These are phyloP conservation scores for Chitala chitala DNA, from an alignment of 2,113 vertebrate species.

Conservation along the genomic window DNA sequence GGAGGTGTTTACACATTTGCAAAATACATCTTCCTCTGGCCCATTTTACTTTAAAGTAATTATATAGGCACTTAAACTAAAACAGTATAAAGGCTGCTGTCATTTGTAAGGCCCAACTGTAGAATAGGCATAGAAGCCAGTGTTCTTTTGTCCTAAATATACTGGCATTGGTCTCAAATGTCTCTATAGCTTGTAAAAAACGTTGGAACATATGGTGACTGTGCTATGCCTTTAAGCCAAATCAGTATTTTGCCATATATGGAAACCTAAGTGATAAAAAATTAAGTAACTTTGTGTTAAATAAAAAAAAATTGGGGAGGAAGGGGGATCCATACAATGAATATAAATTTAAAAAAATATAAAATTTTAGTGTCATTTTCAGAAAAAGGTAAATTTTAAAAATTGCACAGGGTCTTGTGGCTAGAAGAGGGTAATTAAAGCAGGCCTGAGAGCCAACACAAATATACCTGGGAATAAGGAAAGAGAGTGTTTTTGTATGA, in stretches of 20 bases:
- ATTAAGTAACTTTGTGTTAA: not conserved
- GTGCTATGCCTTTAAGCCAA: not conserved
- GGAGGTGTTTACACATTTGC: too few species aligned
- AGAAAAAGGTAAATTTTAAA: constrained; percentile 3
- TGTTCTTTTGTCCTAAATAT: too few species aligned
- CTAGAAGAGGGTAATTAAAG: not conserved
- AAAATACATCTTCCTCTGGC: too few species aligned
- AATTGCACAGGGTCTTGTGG: not conserved
- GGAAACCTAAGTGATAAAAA: not conserved
- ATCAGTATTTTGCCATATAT: not conserved
- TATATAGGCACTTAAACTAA: too few species aligned
- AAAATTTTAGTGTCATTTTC: not conserved
- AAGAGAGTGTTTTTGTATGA: not conserved
- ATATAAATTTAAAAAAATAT: not conserved
- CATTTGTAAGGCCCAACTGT: too few species aligned
- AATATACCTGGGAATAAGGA: not conserved
- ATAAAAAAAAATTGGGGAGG: too few species aligned
- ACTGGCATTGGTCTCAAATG: too few species aligned
- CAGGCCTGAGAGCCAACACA: not conserved
- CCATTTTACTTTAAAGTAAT: too few species aligned
- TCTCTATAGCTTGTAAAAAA: too few species aligned
- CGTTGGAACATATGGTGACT: not conserved
- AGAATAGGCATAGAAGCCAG: too few species aligned
- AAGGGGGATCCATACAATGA: not conserved
- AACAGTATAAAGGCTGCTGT: too few species aligned